phyloP scores from a whole-genome alignment of 1,140 invertebrate genomes.

The Drosophila neocordata region DNA sequence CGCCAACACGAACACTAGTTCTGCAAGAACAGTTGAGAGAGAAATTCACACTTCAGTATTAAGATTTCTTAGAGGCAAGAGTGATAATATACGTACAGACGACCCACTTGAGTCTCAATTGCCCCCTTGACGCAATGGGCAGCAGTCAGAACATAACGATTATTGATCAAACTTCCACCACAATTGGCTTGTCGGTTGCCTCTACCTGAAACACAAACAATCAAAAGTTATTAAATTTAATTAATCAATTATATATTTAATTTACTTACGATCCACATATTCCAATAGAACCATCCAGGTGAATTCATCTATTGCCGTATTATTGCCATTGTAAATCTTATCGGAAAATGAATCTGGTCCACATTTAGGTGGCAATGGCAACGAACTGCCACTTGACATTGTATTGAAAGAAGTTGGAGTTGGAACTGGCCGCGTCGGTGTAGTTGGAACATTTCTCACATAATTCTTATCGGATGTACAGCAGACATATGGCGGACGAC shows the following conservation, averaged over 20 bases:
- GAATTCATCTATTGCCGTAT: slow-evolving; percentile 84
- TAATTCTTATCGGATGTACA: slow-evolving; percentile 58
- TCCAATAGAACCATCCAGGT: slow-evolving; percentile 87
- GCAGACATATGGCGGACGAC: slow-evolving; percentile 61
- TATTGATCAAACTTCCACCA: slow-evolving; percentile 85
- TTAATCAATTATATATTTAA: not conserved
- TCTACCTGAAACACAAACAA: not conserved
- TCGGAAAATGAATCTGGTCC: slow-evolving; percentile 56
- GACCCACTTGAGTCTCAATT: slow-evolving; percentile 59
- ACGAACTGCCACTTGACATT: slow-evolving; percentile 26
- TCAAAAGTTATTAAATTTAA: not conserved
- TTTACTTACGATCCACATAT: slow-evolving; percentile 80
- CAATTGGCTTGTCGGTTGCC: slow-evolving; percentile 83
- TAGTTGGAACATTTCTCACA: not conserved
- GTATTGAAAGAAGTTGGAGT: slow-evolving; percentile 4
- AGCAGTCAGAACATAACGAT: slow-evolving; percentile 88
- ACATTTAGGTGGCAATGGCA: slow-evolving; percentile 64
- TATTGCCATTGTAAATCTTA: slow-evolving; percentile 75
- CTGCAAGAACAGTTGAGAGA: slow-evolving; percentile 51
- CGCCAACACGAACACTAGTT: slow-evolving; percentile 85
- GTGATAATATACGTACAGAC: slow-evolving; percentile 55
- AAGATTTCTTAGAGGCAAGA: too few species aligned
- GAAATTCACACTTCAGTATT: not conserved
- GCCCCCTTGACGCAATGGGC: slow-evolving; percentile 91
- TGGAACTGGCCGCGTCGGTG: slow-evolving; percentile 14